These are phyloP conservation scores for Portevinia maculata DNA, from an alignment of 2,888 invertebrate genomes.

Conservation along the genomic window DNA sequence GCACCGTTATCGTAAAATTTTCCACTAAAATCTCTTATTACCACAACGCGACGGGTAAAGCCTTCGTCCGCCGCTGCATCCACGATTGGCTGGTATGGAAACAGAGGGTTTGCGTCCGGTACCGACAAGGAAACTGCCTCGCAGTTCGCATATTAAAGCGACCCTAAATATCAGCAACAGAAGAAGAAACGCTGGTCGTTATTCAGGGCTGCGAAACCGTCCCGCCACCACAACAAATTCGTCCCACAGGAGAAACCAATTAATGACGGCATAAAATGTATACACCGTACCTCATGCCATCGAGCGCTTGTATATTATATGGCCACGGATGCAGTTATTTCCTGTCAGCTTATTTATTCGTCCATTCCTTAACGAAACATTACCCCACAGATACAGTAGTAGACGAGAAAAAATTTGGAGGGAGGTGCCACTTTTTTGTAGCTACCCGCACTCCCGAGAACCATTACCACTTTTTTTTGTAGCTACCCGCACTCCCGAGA, in stretches of 20 bases:
- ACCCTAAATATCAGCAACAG: slow-evolving; percentile 19
- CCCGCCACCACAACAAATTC: slow-evolving; percentile 63
- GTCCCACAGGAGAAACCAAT: slow-evolving; percentile 69
- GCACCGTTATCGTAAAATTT: slow-evolving; percentile 59
- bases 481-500: slow-evolving; percentile 62
- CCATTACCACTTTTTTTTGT: too few species aligned
- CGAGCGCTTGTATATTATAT: neutral
- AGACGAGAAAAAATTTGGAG: neutral
- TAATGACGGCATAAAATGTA: slow-evolving; percentile 65
- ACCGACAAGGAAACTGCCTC: slow-evolving; percentile 44
- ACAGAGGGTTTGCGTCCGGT: neutral
- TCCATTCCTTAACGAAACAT: slow-evolving; percentile 45
- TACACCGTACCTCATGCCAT: slow-evolving; percentile 33
- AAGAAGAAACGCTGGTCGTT: slow-evolving; percentile 1
- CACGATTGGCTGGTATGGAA: slow-evolving; percentile 1
- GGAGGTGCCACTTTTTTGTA: too few species aligned
- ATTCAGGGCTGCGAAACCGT: slow-evolving; percentile 48
- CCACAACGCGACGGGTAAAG: slow-evolving; percentile 16
- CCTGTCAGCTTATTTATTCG: slow-evolving; percentile 65
- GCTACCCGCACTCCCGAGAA: slow-evolving; percentile 63
- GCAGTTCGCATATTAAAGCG: slow-evolving; percentile 32
- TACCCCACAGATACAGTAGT: slow-evolving; percentile 12
- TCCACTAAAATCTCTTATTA: slow-evolving; percentile 54
- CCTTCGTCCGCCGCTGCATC: slow-evolving; percentile 19
- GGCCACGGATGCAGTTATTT: slow-evolving; percentile 58